phyloP scores from a whole-genome alignment of 2,888 invertebrate species.

The Watsonalla binaria region DNA sequence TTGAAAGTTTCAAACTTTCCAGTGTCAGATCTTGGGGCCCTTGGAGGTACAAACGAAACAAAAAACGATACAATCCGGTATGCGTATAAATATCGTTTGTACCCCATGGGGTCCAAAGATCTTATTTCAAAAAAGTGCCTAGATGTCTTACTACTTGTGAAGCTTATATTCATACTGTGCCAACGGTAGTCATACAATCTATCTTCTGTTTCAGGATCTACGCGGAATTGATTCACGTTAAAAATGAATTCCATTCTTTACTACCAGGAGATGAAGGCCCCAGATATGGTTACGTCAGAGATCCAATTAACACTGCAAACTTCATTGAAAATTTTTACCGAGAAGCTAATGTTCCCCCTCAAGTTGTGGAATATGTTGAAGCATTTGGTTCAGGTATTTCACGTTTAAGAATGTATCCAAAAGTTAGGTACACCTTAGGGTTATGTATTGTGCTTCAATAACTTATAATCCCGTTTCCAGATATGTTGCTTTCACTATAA shows the following conservation, averaged over 20 bases:
- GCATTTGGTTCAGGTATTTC: constrained; percentile 86
- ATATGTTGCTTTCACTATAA: no score
- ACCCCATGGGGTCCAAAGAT: no score
- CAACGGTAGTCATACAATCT: neutral
- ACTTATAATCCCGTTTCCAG: no score
- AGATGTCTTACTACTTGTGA: neutral
- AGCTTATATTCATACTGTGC: no score
- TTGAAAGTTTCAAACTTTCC: no score
- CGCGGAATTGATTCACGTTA: constrained; percentile 83
- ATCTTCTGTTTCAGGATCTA: constrained; percentile 64
- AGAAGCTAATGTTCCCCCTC: constrained; percentile 74
- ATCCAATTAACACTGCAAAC: constrained; percentile 61
- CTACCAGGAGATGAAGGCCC: constrained; percentile 65
- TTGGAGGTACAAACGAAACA: no score
- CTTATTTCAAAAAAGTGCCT: no score
- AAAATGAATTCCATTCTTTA: constrained; percentile 78
- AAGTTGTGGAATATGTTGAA: constrained; percentile 81
- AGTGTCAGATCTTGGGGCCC: no score
- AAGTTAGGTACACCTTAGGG: neutral
- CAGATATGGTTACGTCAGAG: constrained; percentile 76
- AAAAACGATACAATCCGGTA: no score
- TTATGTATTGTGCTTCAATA: neutral
- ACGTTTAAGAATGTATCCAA: constrained; percentile 4
- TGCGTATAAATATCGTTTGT: no score
- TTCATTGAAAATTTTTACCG: constrained; percentile 78